Base-by-base conservation (phyloP, 2,797 vertebrate genomes). In the Tachyglossus aculeatus region DNA sequence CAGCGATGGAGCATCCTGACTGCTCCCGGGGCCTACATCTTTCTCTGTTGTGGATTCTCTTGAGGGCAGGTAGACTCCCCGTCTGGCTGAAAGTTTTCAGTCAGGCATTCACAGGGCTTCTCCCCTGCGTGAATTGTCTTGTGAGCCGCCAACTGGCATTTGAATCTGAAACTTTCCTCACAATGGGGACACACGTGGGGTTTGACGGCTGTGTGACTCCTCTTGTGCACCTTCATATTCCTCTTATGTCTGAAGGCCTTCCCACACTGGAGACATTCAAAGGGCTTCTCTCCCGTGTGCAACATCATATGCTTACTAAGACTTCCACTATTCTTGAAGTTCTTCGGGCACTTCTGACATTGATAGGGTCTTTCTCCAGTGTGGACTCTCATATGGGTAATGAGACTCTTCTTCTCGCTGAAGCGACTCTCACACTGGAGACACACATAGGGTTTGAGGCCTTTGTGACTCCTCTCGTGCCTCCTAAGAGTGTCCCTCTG, bases 381-480 rank as follows among this genome's bases (percentile, higher is more conserved):
- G 6, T 87, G 87, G 16, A 73, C 73, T n/a, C 81, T 60, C 53
- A 79, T 16, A 41, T 88, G 87, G 14, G 80, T 86, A 19, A 81
- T 81, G 5, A 88, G 85, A 62, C 85, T 83, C 11, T 86, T 84
- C 2, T 84, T 87, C 57, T 87, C 81, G 66, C 81, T 24, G 15
- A 87, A 88, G 3, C 81, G 76, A 21, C 87, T 88, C 6, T 83
- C 87, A 2, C 87, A 88, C 9, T 87, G 80, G 11, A 51, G 21
- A 32, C 87, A 88, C 4, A 67, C 61, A 14, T 86, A 87, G 16
- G 87, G 87, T 40, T 81, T 88, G 9, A n/a, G n/a, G 34, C 88
- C 86, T 0, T 69, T 86, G 47, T 88, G 86, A 34, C 83, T 86
- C 16, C 83, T 84, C 73, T 88, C 85, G 29, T 90, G 88, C 1